Evolutionary conservation across 2,888 invertebrate genomes (phyloP).

Genomic region (Tipula vernalis): DNA sequence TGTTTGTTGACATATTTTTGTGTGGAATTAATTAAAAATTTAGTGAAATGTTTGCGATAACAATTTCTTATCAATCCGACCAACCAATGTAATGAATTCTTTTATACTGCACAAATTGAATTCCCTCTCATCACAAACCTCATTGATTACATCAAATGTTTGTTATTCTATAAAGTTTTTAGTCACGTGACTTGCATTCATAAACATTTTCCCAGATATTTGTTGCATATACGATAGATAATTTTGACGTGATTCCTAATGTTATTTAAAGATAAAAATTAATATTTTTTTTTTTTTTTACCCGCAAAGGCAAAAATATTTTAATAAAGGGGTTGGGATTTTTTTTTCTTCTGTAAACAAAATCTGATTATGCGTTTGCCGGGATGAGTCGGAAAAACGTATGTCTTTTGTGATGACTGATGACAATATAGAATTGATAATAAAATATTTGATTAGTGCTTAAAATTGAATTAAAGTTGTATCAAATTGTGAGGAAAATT

Average conservation of each 20-base stretch:
- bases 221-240: not conserved
- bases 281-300: not conserved
- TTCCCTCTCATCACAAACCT: not conserved
- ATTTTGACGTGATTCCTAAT: not conserved
- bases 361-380: not conserved
- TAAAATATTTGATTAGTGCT: not conserved
- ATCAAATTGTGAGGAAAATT: constrained; percentile 4
- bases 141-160: not conserved
- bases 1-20: not conserved
- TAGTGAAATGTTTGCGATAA: not conserved
- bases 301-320: not conserved
- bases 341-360: not conserved
- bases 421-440: not conserved
- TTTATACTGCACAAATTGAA: not conserved
- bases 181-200: not conserved
- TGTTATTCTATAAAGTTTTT: not conserved
- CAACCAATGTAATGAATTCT: not conserved
- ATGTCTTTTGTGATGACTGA: not conserved
- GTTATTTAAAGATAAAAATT: not conserved
- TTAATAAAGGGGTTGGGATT: not conserved
- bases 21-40: not conserved
- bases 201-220: not conserved
- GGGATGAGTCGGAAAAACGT: not conserved
- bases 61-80: not conserved
- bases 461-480: not conserved